Percentiles rank a stretch among this genome's conserved stretches.
These are phyloP conservation scores for Papilio polytes DNA, from an alignment of 1,140 invertebrate genomes.

Conservation along the genomic window DNA sequence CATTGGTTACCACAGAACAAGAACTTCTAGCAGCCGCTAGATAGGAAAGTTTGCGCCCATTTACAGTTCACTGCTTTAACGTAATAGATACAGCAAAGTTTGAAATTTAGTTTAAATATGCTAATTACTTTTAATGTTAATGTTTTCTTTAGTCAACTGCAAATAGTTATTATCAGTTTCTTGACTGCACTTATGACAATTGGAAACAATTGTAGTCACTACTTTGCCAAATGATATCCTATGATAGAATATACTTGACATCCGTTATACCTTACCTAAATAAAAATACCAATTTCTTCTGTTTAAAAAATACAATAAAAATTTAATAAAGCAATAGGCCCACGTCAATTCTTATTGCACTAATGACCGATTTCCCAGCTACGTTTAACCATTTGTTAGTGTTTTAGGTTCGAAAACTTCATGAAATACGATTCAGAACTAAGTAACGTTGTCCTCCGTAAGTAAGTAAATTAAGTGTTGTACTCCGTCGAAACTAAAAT, in stretches of 20 bases:
- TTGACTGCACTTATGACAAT: neutral
- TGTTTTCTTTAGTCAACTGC: slow-evolving; percentile 27
- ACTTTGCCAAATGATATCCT: no score
- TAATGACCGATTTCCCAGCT: neutral
- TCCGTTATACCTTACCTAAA: neutral
- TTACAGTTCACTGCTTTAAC: slow-evolving; percentile 24
- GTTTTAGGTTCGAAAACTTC: no score
- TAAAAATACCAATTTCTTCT: neutral
- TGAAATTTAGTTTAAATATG: slow-evolving; percentile 33
- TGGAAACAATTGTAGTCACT: neutral
- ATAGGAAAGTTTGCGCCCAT: slow-evolving; percentile 32
- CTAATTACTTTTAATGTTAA: slow-evolving; percentile 37
- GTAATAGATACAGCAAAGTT: slow-evolving; percentile 30
- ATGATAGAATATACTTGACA: neutral
- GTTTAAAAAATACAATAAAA: neutral
- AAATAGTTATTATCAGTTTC: slow-evolving; percentile 1
- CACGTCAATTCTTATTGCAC: neutral
- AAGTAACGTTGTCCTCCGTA: no score
- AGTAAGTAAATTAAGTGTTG: no score
- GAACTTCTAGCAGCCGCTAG: slow-evolving; percentile 14
- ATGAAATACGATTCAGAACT: no score
- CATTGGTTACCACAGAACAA: neutral
- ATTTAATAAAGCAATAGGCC: neutral
- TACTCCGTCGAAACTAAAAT: no score
- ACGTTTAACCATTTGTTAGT: no score